These are phyloP conservation scores for Cavia porcellus DNA, from an alignment of 2,113 vertebrate genomes.

Conservation along the genomic window DNA sequence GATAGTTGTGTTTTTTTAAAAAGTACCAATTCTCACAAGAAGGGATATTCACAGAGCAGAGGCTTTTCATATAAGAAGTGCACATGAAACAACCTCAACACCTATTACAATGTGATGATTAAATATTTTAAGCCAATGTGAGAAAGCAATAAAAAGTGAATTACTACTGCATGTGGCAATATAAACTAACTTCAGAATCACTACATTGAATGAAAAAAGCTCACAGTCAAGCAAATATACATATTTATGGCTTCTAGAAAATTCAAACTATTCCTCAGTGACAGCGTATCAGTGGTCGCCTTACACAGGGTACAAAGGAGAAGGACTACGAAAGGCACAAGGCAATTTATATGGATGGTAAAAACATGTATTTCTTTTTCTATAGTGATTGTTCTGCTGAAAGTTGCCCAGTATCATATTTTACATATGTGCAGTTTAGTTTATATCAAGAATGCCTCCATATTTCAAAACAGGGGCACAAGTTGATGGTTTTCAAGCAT, in stretches of 20 bases:
- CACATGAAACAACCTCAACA: not conserved
- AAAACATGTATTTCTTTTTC: not conserved
- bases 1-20: not conserved
- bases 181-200: not conserved
- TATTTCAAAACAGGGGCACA: not conserved
- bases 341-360: not conserved
- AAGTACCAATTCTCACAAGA: not conserved
- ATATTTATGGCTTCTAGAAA: not conserved
- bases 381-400: not conserved
- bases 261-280: not conserved
- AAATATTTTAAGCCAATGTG: not conserved
- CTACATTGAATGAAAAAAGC: not conserved
- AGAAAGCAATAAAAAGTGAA: not conserved
- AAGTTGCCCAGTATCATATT: not conserved
- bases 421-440: not conserved
- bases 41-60: not conserved
- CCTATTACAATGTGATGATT: not conserved
- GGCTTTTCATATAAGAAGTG: not conserved
- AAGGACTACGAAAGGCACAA: not conserved
- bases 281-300: not conserved
- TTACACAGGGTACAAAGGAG: not conserved
- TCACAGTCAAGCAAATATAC: not conserved
- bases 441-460: not conserved
- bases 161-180: not conserved
- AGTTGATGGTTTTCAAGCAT: not conserved